Evolutionary conservation across 2,797 vertebrate species (phyloP).

Genomic region (Artibeus lituratus): DNA sequence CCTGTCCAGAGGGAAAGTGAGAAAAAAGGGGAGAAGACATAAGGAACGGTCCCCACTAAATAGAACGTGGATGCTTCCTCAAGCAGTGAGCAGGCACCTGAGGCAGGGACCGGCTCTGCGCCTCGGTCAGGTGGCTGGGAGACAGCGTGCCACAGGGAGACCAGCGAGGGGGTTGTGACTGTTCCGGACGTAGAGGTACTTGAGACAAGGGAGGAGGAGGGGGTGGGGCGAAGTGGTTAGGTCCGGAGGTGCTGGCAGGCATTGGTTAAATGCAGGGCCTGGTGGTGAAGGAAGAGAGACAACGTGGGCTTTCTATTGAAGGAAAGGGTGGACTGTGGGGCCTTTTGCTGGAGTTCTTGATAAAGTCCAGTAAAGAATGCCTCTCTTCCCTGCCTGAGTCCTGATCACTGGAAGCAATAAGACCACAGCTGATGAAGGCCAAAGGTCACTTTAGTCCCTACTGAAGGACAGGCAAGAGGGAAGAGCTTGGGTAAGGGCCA

Average conservation of each 20-base stretch:
- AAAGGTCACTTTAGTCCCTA: not conserved
- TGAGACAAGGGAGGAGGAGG: too few relatives aligned
- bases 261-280: rapidly evolving
- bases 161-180: not conserved
- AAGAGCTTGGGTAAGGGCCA: not conserved
- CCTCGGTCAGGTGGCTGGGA: not conserved
- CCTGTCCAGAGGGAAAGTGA: conserved; percentile 72
- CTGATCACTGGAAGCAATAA: not conserved
- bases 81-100: not conserved
- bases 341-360: not conserved
- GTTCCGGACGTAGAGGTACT: rapidly evolving
- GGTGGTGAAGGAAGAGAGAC: not conserved
- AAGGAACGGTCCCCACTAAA: not conserved
- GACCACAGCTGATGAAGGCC: not conserved
- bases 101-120: not conserved
- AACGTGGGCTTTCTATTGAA: not conserved
- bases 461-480: not conserved
- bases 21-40: conserved; percentile 67
- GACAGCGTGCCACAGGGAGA: not conserved
- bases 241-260: not conserved
- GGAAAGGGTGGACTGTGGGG: not conserved
- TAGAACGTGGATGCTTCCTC: not conserved
- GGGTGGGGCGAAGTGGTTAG: not conserved
- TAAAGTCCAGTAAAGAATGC: not conserved
- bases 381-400: not conserved